Percentiles rank a stretch among this genome's conserved stretches.
Conservation (phyloP, 2,888 invertebrate species). For the Apotomis betuletana region DNA sequence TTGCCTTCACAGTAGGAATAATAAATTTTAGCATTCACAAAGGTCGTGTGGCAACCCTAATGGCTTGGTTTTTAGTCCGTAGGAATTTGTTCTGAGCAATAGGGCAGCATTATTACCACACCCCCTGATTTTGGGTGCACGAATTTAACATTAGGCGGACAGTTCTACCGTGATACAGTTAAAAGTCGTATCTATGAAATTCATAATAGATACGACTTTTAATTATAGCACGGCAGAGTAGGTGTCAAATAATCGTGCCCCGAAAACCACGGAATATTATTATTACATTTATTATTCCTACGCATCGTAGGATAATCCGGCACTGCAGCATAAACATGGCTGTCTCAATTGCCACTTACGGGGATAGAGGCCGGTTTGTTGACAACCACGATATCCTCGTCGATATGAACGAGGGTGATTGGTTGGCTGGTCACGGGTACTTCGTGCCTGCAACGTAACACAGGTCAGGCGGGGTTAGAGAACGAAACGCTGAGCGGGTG, state of each 20-base stretch:
- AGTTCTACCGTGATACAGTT: too few species aligned
- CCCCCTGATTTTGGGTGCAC: too few species aligned
- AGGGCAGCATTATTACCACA: too few species aligned
- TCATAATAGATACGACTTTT: not conserved
- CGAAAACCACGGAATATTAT: too few species aligned
- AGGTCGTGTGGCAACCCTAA: not conserved
- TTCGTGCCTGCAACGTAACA: conserved; percentile 95
- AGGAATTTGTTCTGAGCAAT: too few species aligned
- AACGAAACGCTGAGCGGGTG: conserved; percentile 58
- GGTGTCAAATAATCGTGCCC: too few species aligned
- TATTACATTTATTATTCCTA: conserved; percentile 7
- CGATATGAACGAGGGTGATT: conserved; percentile 98
- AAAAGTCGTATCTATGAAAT: not conserved
- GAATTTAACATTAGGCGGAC: too few species aligned
- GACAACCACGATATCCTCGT: conserved; percentile 99
- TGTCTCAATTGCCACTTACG: conserved; percentile 96
- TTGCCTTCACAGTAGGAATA: conserved; percentile 7
- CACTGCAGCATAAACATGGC: conserved; percentile 91
- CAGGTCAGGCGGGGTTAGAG: conserved; percentile 70
- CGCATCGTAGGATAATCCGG: conserved; percentile 8
- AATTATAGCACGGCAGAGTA: not conserved
- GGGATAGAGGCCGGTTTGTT: conserved; percentile 99
- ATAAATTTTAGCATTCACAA: not conserved
- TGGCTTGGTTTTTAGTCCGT: too few species aligned
- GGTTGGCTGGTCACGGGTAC: conserved; percentile 98